phyloP scores from a whole-genome alignment of 2,113 vertebrate genomes.

The Vidua chalybeata region DNA sequence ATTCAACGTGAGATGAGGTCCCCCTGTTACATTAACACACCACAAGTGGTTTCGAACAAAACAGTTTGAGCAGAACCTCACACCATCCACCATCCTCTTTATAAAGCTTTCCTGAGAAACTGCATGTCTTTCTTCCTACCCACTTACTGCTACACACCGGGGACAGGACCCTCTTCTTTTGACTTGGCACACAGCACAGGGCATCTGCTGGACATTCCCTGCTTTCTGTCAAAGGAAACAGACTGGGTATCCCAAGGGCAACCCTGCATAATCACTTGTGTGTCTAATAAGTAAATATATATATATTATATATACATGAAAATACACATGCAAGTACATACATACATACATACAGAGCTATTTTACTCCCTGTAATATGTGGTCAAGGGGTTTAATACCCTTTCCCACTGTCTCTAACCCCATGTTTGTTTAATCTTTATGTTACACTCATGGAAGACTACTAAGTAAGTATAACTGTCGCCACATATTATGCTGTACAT shows the following conservation, averaged over 20 bases:
- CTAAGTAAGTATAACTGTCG: neutral
- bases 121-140: neutral
- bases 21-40: slow-evolving; percentile 14
- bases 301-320: neutral
- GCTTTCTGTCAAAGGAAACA: neutral
- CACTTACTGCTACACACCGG: neutral
- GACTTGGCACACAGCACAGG: neutral
- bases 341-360: neutral
- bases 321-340: no score
- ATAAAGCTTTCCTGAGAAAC: neutral
- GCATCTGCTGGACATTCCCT: neutral
- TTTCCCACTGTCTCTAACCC: neutral
- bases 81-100: neutral
- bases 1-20: neutral
- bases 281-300: neutral
- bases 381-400: neutral
- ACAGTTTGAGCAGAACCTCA: neutral
- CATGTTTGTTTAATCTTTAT: neutral
- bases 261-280: neutral
- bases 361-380: neutral
- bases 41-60: neutral
- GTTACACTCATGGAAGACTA: neutral
- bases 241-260: neutral
- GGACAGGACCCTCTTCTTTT: neutral
- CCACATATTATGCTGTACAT: neutral